Evolutionary conservation across 2,797 vertebrate species (phyloP).

Genomic region (Paramormyrops hopkinsi): DNA sequence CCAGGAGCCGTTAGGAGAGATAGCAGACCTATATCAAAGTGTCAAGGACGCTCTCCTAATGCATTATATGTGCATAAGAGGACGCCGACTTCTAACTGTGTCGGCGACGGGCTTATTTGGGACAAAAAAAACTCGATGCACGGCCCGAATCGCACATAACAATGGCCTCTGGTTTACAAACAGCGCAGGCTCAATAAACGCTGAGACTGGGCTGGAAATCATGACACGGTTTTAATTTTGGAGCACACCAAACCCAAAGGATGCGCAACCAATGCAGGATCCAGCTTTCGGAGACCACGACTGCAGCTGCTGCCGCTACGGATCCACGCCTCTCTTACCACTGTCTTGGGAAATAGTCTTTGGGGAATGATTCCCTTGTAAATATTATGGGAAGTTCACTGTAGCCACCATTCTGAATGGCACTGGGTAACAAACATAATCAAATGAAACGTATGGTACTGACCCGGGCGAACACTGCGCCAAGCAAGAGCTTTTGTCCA

Average conservation of each 20-base stretch:
- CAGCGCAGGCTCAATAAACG: neutral
- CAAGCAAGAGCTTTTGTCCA: constrained; percentile 10
- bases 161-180: neutral
- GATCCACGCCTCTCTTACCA: constrained; percentile 33
- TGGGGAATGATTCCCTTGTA: neutral
- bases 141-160: neutral
- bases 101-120: neutral
- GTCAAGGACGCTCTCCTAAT: neutral
- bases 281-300: neutral
- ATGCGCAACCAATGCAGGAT: constrained; percentile 22
- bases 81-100: neutral
- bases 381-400: constrained; percentile 22
- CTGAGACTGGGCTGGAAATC: neutral
- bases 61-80: neutral
- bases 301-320: constrained; percentile 33
- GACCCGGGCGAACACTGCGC: constrained; percentile 20
- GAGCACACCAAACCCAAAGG: constrained; percentile 14
- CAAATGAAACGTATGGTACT: neutral
- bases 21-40: neutral
- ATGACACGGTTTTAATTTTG: constrained; percentile 13
- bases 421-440: neutral
- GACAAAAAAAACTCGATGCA: neutral
- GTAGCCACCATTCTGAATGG: neutral
- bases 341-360: constrained; percentile 1
- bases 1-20: neutral